Percentiles rank a stretch among this genome's conserved stretches.
Evolutionary conservation across 2,888 invertebrate species (phyloP).

Genomic region (Loripinus fragilis): DNA sequence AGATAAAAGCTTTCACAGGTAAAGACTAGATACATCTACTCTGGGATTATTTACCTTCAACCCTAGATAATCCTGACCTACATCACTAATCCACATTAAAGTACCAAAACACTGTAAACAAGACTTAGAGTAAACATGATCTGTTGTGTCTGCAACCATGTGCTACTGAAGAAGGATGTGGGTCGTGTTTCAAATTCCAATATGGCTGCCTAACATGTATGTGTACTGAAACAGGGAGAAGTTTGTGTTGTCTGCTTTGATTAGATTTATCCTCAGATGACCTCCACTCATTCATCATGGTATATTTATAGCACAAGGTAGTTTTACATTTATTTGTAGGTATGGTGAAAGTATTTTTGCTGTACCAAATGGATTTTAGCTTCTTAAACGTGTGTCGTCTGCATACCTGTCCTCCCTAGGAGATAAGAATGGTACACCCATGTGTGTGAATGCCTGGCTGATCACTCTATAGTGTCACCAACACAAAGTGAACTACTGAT

Average conservation of each 20-base stretch:
- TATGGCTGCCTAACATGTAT: slow-evolving; percentile 1
- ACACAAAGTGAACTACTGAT: slow-evolving; percentile 18
- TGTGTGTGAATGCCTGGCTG: slow-evolving; percentile 30
- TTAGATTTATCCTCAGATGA: background rate
- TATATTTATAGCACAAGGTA: background rate
- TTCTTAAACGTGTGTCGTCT: slow-evolving; percentile 29
- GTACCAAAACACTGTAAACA: background rate
- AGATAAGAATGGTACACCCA: slow-evolving; percentile 41
- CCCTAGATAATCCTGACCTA: background rate
- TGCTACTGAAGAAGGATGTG: slow-evolving; percentile 14
- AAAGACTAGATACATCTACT: background rate
- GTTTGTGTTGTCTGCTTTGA: background rate
- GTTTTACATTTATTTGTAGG: background rate
- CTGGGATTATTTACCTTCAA: slow-evolving; percentile 6
- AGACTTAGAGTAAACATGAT: background rate
- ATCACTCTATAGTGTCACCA: slow-evolving; percentile 2
- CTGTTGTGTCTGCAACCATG: slow-evolving; percentile 13
- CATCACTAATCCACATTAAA: background rate
- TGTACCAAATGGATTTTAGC: background rate
- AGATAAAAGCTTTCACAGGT: background rate
- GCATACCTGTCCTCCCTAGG: slow-evolving; percentile 34
- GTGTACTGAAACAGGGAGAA: background rate
- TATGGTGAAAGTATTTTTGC: too few relatives aligned
- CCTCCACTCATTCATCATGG: background rate
- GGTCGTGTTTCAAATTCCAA: background rate